Evolutionary conservation across 2,113 vertebrate species (phyloP), one percentile per base, ranked within the genome.

Genomic region (Eira barbara): DNA sequence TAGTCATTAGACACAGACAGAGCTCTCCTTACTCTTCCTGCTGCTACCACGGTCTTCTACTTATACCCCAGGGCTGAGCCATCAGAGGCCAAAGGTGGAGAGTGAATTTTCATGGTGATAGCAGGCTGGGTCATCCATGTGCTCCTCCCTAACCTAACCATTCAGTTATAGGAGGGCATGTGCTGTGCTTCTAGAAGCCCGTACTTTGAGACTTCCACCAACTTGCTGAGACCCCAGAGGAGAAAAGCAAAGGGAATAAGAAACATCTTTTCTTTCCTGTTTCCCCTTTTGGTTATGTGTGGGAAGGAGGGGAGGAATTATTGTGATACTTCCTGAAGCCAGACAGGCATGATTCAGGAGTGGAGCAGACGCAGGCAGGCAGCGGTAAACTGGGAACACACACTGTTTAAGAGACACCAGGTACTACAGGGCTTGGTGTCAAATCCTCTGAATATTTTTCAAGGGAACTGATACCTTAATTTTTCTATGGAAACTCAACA

Each of bases 401-500:
- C 1, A 18, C 15, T 85, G 42, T 55, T 42, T 63, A 36, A 71
- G 21, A 61, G 20, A 10, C 7, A 31, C 39, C 10, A n/a, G 29
- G 4, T 52, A 27, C 3, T 21, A 13, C 52, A 71, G 8, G 1
- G 7, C 31, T 47, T 14, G 2, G 21, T 29, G 23, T 85, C 42
- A 81, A 21, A 20, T 42, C 8, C n/a, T 76, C 49, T 69, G 21
- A 9, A 29, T 42, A n/a, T 13, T 84, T 93, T 89, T 69, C 21
- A 59, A 61, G 47, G 88, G 21, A 80, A 74, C 2, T 5, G 29
- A 11, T 36, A 9, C 39, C 21, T 61, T 81, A 29, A 73, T 57
- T 91, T 94, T 91, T 91, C n/a, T 76, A 36, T 93, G 74, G 74
- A 90, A 91, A 49, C 3, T 67, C 36, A 76, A 76, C 29, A 65